Evolutionary conservation across 2,797 vertebrate species (phyloP).

Genomic region (Neosilurus mollespiculum): DNA sequence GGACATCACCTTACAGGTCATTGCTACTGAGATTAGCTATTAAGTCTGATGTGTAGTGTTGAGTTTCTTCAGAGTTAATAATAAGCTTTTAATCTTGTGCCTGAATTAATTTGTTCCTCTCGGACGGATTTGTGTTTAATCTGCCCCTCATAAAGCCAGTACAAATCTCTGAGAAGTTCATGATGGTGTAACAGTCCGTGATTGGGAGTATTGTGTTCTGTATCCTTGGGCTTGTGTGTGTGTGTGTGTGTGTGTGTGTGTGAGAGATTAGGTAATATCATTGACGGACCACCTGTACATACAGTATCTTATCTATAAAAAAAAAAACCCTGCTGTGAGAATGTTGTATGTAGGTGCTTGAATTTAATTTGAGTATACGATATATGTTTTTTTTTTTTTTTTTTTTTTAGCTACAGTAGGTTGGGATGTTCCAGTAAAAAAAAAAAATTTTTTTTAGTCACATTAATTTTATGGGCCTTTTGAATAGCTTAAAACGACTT

Average conservation of each 20-base stretch:
- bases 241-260: no score
- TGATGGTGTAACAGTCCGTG: not conserved
- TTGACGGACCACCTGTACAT: not conserved
- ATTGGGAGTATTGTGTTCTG: not conserved
- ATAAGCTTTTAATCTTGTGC: slow-evolving; percentile 22
- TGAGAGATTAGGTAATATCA: not conserved
- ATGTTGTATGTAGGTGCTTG: not conserved
- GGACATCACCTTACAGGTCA: not conserved
- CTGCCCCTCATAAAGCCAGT: not conserved
- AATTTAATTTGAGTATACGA: not conserved
- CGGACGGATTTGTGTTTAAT: slow-evolving; percentile 28
- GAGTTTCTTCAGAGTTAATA: not conserved
- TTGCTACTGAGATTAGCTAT: not conserved
- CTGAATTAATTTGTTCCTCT: slow-evolving; percentile 30
- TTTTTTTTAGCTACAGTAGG: not conserved
- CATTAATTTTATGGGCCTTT: not conserved
- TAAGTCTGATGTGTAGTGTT: not conserved
- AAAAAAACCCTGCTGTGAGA: not conserved
- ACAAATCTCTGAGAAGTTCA: not conserved
- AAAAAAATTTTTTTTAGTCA: no score
- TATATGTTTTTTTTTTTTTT: no score
- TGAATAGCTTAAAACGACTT: not conserved
- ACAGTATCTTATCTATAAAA: not conserved
- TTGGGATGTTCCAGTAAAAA: no score
- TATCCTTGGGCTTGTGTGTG: not conserved